phyloP scores from a whole-genome alignment of 2,797 vertebrate species.

The Lates japonicus region DNA sequence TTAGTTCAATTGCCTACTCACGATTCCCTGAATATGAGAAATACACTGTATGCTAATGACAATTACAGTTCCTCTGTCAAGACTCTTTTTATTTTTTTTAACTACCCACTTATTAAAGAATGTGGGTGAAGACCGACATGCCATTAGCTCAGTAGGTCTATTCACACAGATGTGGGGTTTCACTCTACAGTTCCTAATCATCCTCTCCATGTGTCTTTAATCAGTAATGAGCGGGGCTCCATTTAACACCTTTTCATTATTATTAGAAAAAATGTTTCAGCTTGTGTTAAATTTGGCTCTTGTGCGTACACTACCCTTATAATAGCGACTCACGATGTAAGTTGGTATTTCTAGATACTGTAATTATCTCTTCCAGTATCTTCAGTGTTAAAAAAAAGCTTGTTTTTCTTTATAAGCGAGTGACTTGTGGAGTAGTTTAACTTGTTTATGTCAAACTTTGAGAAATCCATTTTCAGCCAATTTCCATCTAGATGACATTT shows the following conservation, averaged over 20 bases:
- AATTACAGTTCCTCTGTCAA: not conserved
- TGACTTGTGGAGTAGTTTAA: not conserved
- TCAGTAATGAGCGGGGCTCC: not conserved
- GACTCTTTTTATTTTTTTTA: not conserved
- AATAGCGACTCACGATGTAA: not conserved
- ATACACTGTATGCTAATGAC: not conserved
- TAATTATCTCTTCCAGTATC: not conserved
- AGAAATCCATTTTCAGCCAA: not conserved
- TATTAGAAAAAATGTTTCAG: not conserved
- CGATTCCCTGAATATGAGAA: not conserved
- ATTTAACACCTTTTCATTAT: slow-evolving; percentile 1
- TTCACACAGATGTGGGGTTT: slow-evolving; percentile 15
- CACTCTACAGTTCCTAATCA: slow-evolving; percentile 9
- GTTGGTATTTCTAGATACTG: slow-evolving; percentile 11
- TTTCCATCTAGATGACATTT: not conserved
- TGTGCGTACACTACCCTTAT: not conserved
- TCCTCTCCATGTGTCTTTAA: slow-evolving; percentile 7
- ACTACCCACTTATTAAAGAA: slow-evolving; percentile 16
- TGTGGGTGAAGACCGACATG: not conserved
- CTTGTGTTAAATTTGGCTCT: slow-evolving; percentile 13
- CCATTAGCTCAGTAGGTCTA: not conserved
- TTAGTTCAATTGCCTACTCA: not conserved
- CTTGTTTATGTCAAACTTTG: not conserved
- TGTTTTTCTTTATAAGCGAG: not conserved
- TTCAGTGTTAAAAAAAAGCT: not conserved